Evolutionary conservation across 37 sponge, comb jelly and placozoan species (phyloP), one percentile per base, ranked within the genome.

Genomic region (Tethya wilhelma): DNA sequence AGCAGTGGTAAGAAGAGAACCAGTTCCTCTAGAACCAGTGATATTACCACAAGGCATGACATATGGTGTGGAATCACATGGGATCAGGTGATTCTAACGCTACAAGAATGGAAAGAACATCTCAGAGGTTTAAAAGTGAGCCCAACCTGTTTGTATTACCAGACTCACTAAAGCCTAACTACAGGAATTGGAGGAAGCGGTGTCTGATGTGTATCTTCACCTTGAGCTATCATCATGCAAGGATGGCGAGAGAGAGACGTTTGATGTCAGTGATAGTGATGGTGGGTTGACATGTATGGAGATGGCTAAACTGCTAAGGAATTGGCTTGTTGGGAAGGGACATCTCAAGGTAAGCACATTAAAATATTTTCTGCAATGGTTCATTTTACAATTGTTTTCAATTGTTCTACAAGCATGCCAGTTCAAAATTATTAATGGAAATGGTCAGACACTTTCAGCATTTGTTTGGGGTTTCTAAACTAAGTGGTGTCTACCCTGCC

Each of bases 361-460:
- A 20, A 22, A n/a, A 69, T 36, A 43, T 19, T 26, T 12, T n/a
- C 28, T 26, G 30, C 8, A n/a, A 19, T n/a, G 7, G 29, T 62
- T 62, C n/a, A 62, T 62, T 62, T 49, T 17, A 49, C 17, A 49
- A n/a, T n/a, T n/a, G n/a, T n/a, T n/a, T n/a, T n/a, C n/a, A n/a
- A n/a, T n/a, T n/a, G n/a, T n/a, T n/a, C n/a, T 66, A 6, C 62
- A 8, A 33, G 7, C 69, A 69, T 41, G 36, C 38, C 22, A 2
- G 69, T 17, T 71, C 70, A 34, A 68, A 79, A 53, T 26, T 53
- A 34, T 29, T 75, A 22, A 39, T 67, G 40, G 79, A 66, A 58
- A 79, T 89, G 90, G 79, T 89, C 29, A 39, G 56, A 30, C 84
- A 89, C 75, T 83, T 83, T 31, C 90, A 89, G 65, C 78, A 80